phyloP scores from a whole-genome alignment of 2,113 vertebrate genomes.

The Datnioides undecimradiatus region DNA sequence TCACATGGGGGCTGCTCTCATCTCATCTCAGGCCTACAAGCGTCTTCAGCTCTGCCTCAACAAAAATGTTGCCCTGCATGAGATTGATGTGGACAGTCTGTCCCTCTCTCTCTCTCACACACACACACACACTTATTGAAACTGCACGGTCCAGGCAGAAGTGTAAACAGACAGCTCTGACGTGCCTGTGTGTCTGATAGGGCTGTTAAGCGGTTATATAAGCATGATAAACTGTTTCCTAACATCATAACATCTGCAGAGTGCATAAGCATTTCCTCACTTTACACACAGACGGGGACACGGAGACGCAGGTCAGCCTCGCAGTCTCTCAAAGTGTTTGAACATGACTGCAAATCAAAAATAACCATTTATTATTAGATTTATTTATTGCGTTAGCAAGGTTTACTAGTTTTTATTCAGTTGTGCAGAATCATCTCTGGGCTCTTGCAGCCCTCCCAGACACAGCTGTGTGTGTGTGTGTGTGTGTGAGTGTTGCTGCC shows the following conservation, averaged over 20 bases:
- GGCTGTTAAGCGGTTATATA: slow-evolving; percentile 74
- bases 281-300: slow-evolving; percentile 26
- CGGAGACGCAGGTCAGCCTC: background rate
- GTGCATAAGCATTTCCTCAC: slow-evolving; percentile 50
- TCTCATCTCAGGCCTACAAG: background rate
- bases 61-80: background rate
- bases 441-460: background rate
- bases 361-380: background rate
- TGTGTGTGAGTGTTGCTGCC: slow-evolving; percentile 1
- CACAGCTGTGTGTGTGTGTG: slow-evolving; percentile 11
- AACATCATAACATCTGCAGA: slow-evolving; percentile 72
- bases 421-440: slow-evolving; percentile 4
- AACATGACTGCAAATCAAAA: background rate
- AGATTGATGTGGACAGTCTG: slow-evolving; percentile 28
- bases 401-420: slow-evolving; percentile 24
- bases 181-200: slow-evolving; percentile 64
- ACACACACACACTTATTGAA: slow-evolving; percentile 30
- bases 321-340: background rate
- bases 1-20: background rate
- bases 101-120: background rate
- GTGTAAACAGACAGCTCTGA: slow-evolving; percentile 67
- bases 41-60: slow-evolving; percentile 1
- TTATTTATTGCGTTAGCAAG: background rate
- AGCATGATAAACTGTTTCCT: slow-evolving; percentile 69
- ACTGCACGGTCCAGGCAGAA: slow-evolving; percentile 39